A percentile compares a stretch with the other conserved stretches of the same genome.
Evolutionary conservation across 2,888 invertebrate genomes (phyloP).

Genomic region (Monopis laevigella): DNA sequence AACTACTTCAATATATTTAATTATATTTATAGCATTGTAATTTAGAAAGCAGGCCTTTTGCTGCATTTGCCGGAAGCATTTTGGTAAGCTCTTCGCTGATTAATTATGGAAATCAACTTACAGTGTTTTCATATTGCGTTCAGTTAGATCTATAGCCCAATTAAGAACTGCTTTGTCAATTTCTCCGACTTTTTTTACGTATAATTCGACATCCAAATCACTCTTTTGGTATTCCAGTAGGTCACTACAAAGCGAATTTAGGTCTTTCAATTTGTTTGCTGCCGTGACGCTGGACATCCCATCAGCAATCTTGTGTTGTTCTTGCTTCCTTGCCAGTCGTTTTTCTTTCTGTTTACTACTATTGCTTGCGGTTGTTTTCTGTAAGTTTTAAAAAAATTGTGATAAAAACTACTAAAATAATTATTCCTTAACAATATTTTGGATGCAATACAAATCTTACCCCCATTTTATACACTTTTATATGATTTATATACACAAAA

Average conservation of each 20-base stretch:
- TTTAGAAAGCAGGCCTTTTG: no score
- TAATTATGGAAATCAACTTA: no score
- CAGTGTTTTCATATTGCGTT: conserved; percentile 81
- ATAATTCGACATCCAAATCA: conserved; percentile 68
- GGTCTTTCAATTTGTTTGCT: conserved; percentile 69
- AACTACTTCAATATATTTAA: no score
- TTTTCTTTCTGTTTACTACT: conserved; percentile 69
- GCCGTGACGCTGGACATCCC: conserved; percentile 68
- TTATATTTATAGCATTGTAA: no score
- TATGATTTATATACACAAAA: no score
- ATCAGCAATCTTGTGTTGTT: conserved; percentile 66
- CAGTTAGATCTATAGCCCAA: conserved; percentile 80
- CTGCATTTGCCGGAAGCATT: no score
- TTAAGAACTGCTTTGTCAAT: conserved; percentile 65
- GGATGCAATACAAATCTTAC: conserved; percentile 23
- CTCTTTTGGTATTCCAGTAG: conserved; percentile 71
- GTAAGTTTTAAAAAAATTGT: conserved; percentile 25
- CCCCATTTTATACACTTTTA: no score
- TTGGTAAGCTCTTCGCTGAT: no score
- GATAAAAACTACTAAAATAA: neutral
- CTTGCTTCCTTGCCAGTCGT: conserved; percentile 68
- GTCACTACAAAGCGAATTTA: conserved; percentile 67
- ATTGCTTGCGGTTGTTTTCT: conserved; percentile 57
- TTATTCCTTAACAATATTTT: neutral
- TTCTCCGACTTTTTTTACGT: conserved; percentile 65